Evolutionary conservation across 2,113 vertebrate genomes (phyloP).

Genomic region (Pygoscelis adeliae): DNA sequence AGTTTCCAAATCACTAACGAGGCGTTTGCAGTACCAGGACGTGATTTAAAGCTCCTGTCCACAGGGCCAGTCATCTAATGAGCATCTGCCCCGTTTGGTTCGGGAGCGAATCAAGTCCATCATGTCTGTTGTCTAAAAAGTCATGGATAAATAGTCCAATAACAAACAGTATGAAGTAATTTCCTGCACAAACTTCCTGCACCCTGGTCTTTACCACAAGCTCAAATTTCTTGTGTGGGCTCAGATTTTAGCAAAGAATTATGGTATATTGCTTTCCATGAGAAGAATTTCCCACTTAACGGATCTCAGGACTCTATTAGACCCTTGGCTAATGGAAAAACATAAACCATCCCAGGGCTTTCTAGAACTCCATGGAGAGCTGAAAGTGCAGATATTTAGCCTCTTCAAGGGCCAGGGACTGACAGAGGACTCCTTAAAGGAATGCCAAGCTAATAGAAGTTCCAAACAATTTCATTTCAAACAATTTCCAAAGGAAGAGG

Average conservation of each 20-base stretch:
- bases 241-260: slow-evolving; percentile 75
- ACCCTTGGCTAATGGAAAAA: slow-evolving; percentile 77
- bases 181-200: slow-evolving; percentile 74
- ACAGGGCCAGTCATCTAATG: neutral
- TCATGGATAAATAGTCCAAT: slow-evolving; percentile 56
- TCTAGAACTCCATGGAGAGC: slow-evolving; percentile 71
- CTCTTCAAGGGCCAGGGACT: slow-evolving; percentile 67
- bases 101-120: neutral
- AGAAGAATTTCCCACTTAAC: slow-evolving; percentile 77
- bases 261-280: slow-evolving; percentile 69
- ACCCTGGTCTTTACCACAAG: slow-evolving; percentile 69
- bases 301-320: slow-evolving; percentile 73
- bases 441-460: slow-evolving; percentile 64
- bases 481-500: slow-evolving; percentile 48
- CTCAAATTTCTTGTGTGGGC: slow-evolving; percentile 72
- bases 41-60: neutral
- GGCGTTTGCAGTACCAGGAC: neutral
- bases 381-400: slow-evolving; percentile 70
- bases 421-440: slow-evolving; percentile 71
- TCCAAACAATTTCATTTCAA: slow-evolving; percentile 38
- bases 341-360: slow-evolving; percentile 73
- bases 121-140: neutral
- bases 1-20: slow-evolving; percentile 16
- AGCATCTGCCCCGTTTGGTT: neutral
- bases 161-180: slow-evolving; percentile 69